Conservation (phyloP, 2,113 vertebrate species). For the Antechinus stuartii region DNA sequence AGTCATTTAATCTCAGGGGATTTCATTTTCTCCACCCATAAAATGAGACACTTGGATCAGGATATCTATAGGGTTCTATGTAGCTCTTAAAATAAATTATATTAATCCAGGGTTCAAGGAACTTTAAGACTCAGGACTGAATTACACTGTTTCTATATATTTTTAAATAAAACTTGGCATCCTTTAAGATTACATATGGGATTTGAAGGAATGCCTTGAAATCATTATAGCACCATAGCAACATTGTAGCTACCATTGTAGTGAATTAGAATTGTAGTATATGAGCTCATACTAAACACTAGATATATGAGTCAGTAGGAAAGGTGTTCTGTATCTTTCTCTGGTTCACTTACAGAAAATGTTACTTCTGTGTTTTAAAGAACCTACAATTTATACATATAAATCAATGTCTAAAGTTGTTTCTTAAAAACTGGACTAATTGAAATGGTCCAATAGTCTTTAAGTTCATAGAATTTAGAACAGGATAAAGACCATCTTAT, state of each 20-base stretch:
- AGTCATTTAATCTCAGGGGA: neutral
- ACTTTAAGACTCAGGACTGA: neutral
- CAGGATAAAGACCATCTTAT: neutral
- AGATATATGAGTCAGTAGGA: neutral
- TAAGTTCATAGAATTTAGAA: neutral
- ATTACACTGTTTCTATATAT: neutral
- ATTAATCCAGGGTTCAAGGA: neutral
- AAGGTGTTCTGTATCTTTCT: neutral
- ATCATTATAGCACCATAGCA: neutral
- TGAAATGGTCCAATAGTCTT: neutral
- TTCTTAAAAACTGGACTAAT: neutral
- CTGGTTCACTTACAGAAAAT: neutral
- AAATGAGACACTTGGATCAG: neutral
- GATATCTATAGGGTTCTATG: neutral
- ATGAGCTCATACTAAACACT: neutral
- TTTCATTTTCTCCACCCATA: neutral
- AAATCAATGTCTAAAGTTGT: neutral
- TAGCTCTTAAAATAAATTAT: neutral
- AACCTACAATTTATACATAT: neutral
- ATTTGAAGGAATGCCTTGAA: neutral
- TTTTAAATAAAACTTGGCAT: neutral
- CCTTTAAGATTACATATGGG: neutral
- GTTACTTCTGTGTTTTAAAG: neutral
- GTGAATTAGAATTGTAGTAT: neutral
- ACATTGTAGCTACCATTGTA: no score